Evolutionary conservation across 2,113 vertebrate species (phyloP).

Genomic region (Stercorarius parasiticus): DNA sequence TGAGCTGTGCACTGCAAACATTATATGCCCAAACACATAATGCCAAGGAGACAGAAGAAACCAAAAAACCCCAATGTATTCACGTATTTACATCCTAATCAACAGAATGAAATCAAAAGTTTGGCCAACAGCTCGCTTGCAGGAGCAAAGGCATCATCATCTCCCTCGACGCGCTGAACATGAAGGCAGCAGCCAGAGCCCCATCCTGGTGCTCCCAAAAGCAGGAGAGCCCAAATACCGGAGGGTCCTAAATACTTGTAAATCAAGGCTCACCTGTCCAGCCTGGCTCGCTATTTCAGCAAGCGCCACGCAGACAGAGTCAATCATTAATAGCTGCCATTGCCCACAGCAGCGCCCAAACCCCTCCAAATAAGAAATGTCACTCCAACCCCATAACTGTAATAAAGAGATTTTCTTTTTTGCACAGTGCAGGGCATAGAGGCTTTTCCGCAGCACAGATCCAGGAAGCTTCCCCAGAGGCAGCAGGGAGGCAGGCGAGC

Average conservation of each 20-base stretch:
- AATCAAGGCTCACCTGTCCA: background rate
- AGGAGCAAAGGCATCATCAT: fast-evolving
- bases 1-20: constrained; percentile 15
- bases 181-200: background rate
- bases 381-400: background rate
- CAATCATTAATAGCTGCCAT: background rate
- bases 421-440: background rate
- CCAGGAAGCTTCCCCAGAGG: background rate
- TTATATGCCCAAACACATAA: background rate
- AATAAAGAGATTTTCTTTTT: background rate
- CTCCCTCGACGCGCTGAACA: background rate
- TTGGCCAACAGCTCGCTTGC: background rate
- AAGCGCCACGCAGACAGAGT: background rate
- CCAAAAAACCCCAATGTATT: background rate
- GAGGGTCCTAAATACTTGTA: background rate
- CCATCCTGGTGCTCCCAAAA: background rate
- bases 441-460: background rate
- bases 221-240: background rate
- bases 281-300: background rate
- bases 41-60: background rate
- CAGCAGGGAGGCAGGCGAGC: constrained; percentile 28
- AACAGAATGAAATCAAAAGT: background rate
- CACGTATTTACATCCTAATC: background rate
- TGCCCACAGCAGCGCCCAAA: background rate
- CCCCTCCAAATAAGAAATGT: background rate